Base-by-base conservation (phyloP, 2,113 vertebrate genomes). In the Salminus brasiliensis region DNA sequence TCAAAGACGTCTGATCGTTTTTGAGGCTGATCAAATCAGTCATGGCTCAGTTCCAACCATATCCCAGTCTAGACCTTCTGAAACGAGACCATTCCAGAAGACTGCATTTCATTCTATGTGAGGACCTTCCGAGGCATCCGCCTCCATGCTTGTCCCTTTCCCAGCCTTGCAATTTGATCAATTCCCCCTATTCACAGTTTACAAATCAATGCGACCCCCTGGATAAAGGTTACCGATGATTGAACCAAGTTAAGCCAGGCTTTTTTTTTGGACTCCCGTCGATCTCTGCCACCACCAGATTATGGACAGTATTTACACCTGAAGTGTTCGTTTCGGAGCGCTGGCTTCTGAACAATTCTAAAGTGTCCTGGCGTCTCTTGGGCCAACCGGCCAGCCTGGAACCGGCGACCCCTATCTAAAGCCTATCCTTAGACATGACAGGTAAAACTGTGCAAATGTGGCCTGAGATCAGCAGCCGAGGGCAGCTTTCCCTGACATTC, bases 271-370 rank as follows among this genome's bases (percentile, higher is more conserved):
- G 79, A 76, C 66, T 23, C 57, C 6, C 4, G 79, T 84, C 65
- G 66, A 83, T 88, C 79, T 73, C 12, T 1, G 83, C 68, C 83
- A 74, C 23, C 83, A 71, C 32, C 73, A 77, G 72, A 85, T 79
- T 82, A 85, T 43, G 45, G 53, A 78, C 18, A 66, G 57, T 74
- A 72, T 83, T 85, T 74, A 79, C 62, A 59, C 34, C 25, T n/a
- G 8, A 5, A 47, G 68, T 45, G 29, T 63, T 30, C 30, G 53
- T 47, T 70, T 27, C 0, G 13, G n/a, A 39, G 43, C 23, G 21
- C 32, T 21, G 45, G 29, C 60, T 52, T 52, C 21, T n/a, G 21
- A 29, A 62, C 5, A 45, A 2, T 15, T 6, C 43, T 11, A 11
- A 43, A 45, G 43, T 15, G 18, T 39, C 15, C 8, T 16, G 32